phyloP scores from a whole-genome alignment of 2,797 vertebrate genomes.

The Platyrinchus mystaceus region DNA sequence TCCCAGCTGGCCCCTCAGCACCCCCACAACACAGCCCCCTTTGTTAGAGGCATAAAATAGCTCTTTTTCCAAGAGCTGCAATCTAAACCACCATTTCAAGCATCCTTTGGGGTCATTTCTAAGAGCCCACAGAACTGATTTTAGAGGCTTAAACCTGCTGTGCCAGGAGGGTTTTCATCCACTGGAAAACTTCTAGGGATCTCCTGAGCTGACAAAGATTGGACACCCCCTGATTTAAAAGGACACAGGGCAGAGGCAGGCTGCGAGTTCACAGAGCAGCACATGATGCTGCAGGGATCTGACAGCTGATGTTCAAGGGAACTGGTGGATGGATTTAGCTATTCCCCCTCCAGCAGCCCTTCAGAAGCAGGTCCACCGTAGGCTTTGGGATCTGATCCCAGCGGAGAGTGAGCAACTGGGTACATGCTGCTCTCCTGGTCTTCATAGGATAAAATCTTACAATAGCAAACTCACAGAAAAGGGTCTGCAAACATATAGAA shows the following conservation, averaged over 20 bases:
- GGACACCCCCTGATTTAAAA: neutral
- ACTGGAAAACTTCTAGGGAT: neutral
- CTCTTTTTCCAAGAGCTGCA: conserved; percentile 24
- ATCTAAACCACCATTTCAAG: neutral
- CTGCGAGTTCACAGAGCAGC: neutral
- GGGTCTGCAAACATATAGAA: neutral
- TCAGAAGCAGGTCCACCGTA: rapidly evolving
- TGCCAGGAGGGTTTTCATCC: neutral
- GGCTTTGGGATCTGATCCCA: neutral
- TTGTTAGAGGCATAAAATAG: conserved; percentile 36
- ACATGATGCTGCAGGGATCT: neutral
- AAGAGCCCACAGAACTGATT: neutral
- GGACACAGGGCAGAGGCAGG: neutral
- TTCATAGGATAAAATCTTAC: neutral
- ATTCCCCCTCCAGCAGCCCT: neutral
- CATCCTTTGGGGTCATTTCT: conserved; percentile 15
- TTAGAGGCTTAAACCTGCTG: conserved; percentile 15
- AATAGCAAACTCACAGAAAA: neutral
- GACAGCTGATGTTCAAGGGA: neutral
- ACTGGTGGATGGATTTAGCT: neutral
- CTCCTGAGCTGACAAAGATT: neutral
- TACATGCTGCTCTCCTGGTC: neutral
- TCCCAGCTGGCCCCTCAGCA: neutral
- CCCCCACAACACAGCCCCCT: neutral
- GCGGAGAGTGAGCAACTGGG: neutral